A percentile compares a stretch with the other conserved stretches of the same genome.
phyloP scores from a whole-genome alignment of 2,888 invertebrate genomes.

The Ichneumoninae sp. region DNA sequence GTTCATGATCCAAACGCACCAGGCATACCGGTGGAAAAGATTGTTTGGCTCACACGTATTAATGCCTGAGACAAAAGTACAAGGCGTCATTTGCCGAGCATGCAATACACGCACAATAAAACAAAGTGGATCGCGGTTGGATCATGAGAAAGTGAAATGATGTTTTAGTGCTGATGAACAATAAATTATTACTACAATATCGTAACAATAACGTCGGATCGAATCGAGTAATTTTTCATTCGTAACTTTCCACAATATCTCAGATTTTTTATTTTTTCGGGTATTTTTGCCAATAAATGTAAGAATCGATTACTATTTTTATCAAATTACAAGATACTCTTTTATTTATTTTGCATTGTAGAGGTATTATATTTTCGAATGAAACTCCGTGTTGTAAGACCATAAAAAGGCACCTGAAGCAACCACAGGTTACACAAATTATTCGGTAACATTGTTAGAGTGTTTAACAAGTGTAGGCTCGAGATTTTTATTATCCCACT shows the following conservation, averaged over 20 bases:
- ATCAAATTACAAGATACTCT: constrained; percentile 42
- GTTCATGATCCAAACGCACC: too few species aligned
- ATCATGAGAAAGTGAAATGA: not conserved
- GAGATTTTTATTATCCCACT: constrained; percentile 39
- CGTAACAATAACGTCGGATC: not conserved
- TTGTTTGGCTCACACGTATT: too few species aligned
- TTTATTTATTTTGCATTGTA: constrained; percentile 22
- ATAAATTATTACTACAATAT: not conserved
- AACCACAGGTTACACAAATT: constrained; percentile 45
- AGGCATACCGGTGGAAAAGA: too few species aligned
- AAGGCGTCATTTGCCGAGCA: too few species aligned
- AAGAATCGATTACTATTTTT: constrained; percentile 36
- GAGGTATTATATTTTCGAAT: constrained; percentile 31
- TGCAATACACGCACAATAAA: too few species aligned
- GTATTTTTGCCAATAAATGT: constrained; percentile 1
- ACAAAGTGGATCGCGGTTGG: too few species aligned
- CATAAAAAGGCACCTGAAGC: constrained; percentile 65
- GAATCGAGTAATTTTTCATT: not conserved
- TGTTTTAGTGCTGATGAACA: not conserved
- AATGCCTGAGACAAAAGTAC: too few species aligned
- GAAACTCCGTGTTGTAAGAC: constrained; percentile 43
- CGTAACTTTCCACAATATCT: not conserved
- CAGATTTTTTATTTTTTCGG: not conserved
- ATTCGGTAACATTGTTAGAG: constrained; percentile 45
- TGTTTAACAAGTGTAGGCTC: constrained; percentile 50